Conservation (phyloP, 2,113 vertebrate species). For the Ranitomeya imitator region DNA sequence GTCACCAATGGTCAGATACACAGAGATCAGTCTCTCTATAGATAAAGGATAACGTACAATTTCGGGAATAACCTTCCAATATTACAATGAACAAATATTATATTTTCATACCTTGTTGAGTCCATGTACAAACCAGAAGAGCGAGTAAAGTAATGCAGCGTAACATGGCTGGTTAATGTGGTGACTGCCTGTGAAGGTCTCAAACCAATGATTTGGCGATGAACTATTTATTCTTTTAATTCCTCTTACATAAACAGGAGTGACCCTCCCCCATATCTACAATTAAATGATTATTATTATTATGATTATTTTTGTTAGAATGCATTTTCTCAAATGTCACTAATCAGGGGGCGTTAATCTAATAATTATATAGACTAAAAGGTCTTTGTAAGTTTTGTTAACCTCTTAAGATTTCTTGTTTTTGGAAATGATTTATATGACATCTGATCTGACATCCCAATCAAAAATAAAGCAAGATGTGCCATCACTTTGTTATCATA, state of each 20-base stretch:
- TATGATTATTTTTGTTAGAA: not conserved
- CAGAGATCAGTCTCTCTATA: too few relatives aligned
- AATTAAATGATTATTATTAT: not conserved
- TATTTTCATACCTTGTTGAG: conserved; percentile 16
- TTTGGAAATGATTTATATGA: not conserved
- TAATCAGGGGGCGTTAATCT: too few relatives aligned
- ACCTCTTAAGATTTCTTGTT: too few relatives aligned
- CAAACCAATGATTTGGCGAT: not conserved
- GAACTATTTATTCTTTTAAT: not conserved
- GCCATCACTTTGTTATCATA: too few relatives aligned
- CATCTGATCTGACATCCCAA: too few relatives aligned
- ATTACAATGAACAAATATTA: not conserved
- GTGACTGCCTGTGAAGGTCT: not conserved
- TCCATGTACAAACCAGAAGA: conserved; percentile 20
- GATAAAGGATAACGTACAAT: too few relatives aligned
- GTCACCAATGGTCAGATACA: too few relatives aligned
- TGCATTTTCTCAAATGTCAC: not conserved
- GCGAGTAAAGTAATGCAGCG: not conserved
- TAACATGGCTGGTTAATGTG: conserved; percentile 1
- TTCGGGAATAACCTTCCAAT: not conserved
- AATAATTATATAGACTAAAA: too few relatives aligned
- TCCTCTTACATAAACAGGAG: not conserved
- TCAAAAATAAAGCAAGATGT: too few relatives aligned
- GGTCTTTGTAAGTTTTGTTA: too few relatives aligned
- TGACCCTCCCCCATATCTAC: not conserved